Percentiles rank a stretch among this genome's conserved stretches.
Conservation (phyloP, 2,797 vertebrate genomes). For the Clarias pachynema region DNA sequence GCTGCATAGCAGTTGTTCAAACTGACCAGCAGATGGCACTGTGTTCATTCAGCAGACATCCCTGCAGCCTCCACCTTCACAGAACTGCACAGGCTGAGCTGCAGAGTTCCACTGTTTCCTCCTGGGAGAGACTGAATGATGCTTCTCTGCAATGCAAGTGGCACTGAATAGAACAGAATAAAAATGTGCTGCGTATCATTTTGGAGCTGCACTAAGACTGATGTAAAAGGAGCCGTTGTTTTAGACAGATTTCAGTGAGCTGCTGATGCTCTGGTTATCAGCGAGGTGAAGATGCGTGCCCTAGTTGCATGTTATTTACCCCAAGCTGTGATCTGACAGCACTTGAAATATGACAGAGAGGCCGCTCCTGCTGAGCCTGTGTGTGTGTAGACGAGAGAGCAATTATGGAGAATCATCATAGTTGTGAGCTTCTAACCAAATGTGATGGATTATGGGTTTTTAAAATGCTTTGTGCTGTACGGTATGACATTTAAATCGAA, state of each 20-base stretch:
- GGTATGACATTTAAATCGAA: not conserved
- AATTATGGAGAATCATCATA: conserved; percentile 15
- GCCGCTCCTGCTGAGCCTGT: conserved; percentile 37
- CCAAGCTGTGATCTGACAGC: conserved; percentile 48
- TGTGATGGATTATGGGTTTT: not conserved
- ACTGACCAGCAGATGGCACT: conserved; percentile 56
- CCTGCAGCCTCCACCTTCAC: not conserved
- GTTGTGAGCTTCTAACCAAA: not conserved
- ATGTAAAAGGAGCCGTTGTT: conserved; percentile 27
- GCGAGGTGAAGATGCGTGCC: conserved; percentile 59
- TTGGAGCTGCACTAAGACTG: conserved; percentile 9
- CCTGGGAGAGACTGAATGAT: conserved; percentile 19
- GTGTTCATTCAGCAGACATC: not conserved
- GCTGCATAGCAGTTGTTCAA: not conserved
- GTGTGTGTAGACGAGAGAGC: conserved; percentile 21
- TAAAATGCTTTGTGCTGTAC: not conserved
- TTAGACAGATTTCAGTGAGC: conserved; percentile 32
- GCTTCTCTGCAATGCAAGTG: conserved; percentile 22
- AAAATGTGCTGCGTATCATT: conserved; percentile 30
- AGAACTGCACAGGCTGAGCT: not conserved
- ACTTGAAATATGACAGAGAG: conserved; percentile 59
- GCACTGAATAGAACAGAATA: conserved; percentile 28
- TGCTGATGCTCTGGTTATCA: conserved; percentile 28
- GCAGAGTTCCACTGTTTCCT: not conserved
- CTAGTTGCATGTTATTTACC: conserved; percentile 63